Percentiles rank a stretch among this genome's conserved stretches.
Conservation (phyloP, 2,113 vertebrate species). For the Glareola pratincola region DNA sequence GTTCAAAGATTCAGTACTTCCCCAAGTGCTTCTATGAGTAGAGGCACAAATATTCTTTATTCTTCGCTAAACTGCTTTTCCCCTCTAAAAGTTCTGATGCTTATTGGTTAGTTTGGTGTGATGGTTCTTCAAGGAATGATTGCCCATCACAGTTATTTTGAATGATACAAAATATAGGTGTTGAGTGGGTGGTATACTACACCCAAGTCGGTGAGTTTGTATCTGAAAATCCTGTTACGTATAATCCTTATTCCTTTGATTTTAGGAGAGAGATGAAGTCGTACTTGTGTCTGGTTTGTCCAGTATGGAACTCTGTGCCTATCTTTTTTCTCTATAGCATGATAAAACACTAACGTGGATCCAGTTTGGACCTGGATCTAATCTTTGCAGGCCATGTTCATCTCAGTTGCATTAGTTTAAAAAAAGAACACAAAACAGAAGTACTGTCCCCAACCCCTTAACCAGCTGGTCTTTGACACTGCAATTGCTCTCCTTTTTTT, state of each 20-base stretch:
- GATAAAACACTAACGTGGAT: background rate
- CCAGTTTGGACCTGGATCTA: background rate
- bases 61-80: background rate
- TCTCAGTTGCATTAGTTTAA: background rate
- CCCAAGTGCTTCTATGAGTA: background rate
- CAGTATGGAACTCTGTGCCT: background rate
- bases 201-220: background rate
- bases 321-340: background rate
- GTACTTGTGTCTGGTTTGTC: background rate
- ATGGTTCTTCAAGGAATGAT: background rate
- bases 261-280: background rate
- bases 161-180: background rate
- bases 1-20: conserved; percentile 14
- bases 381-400: background rate
- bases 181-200: background rate
- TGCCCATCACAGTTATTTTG: background rate
- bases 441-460: background rate
- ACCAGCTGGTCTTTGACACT: background rate
- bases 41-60: background rate
- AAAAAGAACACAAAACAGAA: background rate
- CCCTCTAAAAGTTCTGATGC: background rate
- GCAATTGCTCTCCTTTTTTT: background rate
- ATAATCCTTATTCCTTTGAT: background rate
- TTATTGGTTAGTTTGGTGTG: background rate
- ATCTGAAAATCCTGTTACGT: background rate